Evolutionary conservation across 2,888 invertebrate genomes (phyloP), one percentile per base, ranked within the genome.

Genomic region (Agriopis marginaria): DNA sequence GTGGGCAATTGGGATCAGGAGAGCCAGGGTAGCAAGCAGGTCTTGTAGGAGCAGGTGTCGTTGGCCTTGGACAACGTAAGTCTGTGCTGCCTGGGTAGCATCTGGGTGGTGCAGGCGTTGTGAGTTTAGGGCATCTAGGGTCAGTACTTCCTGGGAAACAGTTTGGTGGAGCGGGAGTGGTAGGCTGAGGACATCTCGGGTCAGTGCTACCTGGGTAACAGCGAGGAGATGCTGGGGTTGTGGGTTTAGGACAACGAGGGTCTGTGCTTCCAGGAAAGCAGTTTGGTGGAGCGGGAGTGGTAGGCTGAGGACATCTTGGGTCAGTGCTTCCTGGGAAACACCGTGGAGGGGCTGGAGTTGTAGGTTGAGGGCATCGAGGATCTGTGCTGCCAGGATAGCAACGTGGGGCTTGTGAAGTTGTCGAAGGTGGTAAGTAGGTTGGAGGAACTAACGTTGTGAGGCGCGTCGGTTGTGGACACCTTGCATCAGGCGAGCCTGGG

Each of bases 361-460:
- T 51, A 2, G 32, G 53, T 10, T 23, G 51, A 51, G 51, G 51
- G 51, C 51, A 51, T 10, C 51, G 17, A 0, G 39, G 53, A 77
- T 92, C 83, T 6, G 79, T 77, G 3, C 86, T 84, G 0, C 89
- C 90, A 2, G 88, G 84, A 69, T 63, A 84, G 50, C 80, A 82
- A 7, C 66, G 72, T n/a, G 63, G 72, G 7, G 64, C 68, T 32
- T 63, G 69, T 10, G 72, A 63, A 54, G 77, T 81, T 5, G 55
- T 42, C 65, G 88, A 68, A 79, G 75, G 78, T 84, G 88, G 88
- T 76, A 86, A 84, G 71, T 86, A 85, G 6, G 71, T 75, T 39
- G 71, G 82, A 47, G 65, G 73, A n/a, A 65, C 71, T 50, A 75
- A 51, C 54, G 74, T 81, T 17, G 67, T 82, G 42, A 81, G 77